Conservation (phyloP, 1,140 invertebrate species). For the Araneus ventricosus region DNA sequence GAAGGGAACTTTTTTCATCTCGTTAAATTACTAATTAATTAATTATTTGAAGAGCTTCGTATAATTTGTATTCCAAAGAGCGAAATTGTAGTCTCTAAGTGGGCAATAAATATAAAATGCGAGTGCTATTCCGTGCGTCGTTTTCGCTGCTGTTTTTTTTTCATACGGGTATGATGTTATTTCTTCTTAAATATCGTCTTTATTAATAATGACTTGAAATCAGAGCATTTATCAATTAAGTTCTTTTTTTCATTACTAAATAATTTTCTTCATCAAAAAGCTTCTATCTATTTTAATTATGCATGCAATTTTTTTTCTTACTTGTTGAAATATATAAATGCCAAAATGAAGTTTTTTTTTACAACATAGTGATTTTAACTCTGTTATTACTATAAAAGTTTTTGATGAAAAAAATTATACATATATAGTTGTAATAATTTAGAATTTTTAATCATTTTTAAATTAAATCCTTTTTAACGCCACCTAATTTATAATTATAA, state of each 20-base stretch:
- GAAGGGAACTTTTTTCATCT: not conserved
- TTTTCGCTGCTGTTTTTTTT: not conserved
- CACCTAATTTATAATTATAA: no score
- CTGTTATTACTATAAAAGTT: no score
- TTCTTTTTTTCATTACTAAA: not conserved
- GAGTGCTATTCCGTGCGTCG: not conserved
- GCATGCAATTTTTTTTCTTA: not conserved
- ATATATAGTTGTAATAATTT: no score
- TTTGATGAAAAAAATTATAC: no score
- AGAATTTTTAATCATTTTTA: no score
- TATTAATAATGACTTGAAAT: constrained; percentile 31
- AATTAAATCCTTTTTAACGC: no score
- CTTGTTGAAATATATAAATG: not conserved
- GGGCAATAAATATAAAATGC: not conserved
- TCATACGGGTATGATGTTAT: not conserved
- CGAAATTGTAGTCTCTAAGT: not conserved
- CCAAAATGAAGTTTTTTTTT: not conserved
- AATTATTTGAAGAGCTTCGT: not conserved
- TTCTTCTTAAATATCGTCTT: constrained; percentile 8
- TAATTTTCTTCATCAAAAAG: constrained; percentile 15
- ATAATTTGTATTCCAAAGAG: constrained; percentile 9
- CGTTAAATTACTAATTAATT: constrained; percentile 35
- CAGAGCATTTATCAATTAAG: constrained; percentile 24
- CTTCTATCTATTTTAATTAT: not conserved
- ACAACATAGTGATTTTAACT: not conserved